Conservation (phyloP, 2,113 vertebrate species). For the cat (Felis catus) region DNA sequence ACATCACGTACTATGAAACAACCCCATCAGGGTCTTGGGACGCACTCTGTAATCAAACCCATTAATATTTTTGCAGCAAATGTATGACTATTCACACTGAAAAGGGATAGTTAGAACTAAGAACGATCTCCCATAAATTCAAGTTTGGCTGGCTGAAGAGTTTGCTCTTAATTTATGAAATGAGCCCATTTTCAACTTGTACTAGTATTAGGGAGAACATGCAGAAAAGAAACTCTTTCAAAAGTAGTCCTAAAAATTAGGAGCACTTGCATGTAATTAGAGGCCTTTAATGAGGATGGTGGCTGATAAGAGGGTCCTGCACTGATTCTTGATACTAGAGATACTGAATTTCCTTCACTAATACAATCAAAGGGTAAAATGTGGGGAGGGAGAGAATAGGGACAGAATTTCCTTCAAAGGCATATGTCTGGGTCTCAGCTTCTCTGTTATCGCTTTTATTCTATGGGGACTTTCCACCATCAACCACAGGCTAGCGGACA, state of each 20-base stretch:
- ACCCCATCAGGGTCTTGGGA: not conserved
- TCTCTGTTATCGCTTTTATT: not conserved
- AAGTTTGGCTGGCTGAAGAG: not conserved
- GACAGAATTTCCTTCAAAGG: not conserved
- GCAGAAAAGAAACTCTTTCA: not conserved
- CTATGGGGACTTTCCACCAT: not conserved
- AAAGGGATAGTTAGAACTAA: not conserved
- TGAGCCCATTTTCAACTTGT: not conserved
- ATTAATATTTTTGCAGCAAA: slow-evolving; percentile 29
- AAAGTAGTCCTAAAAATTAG: not conserved
- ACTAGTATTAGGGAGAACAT: not conserved
- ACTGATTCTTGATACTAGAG: not conserved
- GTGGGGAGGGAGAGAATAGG: no score
- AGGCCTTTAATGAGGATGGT: not conserved
- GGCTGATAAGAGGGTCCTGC: not conserved
- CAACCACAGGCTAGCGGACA: not conserved
- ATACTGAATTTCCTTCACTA: not conserved
- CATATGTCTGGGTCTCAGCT: not conserved
- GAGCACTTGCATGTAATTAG: not conserved
- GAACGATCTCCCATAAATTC: not conserved
- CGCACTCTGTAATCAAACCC: not conserved
- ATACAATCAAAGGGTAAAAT: not conserved
- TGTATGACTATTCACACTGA: not conserved
- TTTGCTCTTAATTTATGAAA: slow-evolving; percentile 12
- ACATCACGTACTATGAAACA: not conserved